Conservation (phyloP, 2,797 vertebrate genomes). For the Erethizon dorsatum region DNA sequence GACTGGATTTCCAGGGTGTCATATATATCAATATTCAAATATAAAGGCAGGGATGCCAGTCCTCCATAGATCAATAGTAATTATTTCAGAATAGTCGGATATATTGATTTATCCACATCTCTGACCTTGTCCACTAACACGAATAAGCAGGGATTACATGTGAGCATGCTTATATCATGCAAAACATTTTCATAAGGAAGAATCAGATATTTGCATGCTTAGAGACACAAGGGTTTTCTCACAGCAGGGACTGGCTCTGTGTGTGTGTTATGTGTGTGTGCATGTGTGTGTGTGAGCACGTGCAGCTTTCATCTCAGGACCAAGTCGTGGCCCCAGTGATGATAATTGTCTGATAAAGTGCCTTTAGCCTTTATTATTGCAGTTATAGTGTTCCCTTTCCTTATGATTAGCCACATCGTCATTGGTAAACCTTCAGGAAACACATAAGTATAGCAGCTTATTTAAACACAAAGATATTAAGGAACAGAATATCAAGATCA, state of each 20-base stretch:
- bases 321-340: rapidly evolving
- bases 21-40: constrained; percentile 85
- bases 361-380: rapidly evolving
- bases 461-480: rapidly evolving
- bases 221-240: too few relatives aligned
- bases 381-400: rapidly evolving
- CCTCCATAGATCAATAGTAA: constrained; percentile 84
- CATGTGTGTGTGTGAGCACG: neutral
- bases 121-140: constrained; percentile 81
- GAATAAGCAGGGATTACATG: constrained; percentile 60
- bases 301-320: rapidly evolving
- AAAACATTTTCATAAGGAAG: neutral
- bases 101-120: constrained; percentile 84
- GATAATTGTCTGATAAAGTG: rapidly evolving
- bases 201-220: too few relatives aligned
- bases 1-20: constrained; percentile 76
- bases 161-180: neutral
- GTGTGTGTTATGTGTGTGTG: neutral
- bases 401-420: rapidly evolving
- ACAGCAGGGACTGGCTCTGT: neutral
- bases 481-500: rapidly evolving
- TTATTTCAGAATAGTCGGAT: constrained; percentile 86
- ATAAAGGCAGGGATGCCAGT: constrained; percentile 80
- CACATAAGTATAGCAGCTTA: rapidly evolving
- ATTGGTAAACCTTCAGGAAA: rapidly evolving